These are phyloP conservation scores for Mantis religiosa DNA, from an alignment of 2,888 invertebrate species.

Conservation along the genomic window DNA sequence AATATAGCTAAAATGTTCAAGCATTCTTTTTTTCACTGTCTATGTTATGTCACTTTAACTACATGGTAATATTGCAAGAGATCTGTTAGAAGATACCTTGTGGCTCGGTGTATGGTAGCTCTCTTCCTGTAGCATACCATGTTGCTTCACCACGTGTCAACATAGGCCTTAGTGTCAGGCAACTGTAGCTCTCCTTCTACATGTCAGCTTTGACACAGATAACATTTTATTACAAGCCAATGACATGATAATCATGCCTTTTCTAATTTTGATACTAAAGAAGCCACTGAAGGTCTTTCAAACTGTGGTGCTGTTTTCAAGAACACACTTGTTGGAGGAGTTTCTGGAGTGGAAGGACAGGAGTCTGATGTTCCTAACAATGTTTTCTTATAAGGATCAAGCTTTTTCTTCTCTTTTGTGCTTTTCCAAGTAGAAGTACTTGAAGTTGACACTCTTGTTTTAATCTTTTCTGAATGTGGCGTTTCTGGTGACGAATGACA, in stretches of 20 bases:
- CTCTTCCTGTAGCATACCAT: too few relatives aligned
- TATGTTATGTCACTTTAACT: too few relatives aligned
- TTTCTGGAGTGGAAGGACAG: background rate
- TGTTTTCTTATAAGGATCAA: background rate
- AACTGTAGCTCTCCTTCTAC: too few relatives aligned
- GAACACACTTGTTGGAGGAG: background rate
- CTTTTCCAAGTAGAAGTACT: background rate
- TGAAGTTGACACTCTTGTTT: background rate
- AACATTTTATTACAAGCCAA: background rate
- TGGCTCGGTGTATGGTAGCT: too few relatives aligned
- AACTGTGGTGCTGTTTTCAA: background rate
- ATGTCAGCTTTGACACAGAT: too few relatives aligned
- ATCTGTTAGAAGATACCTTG: too few relatives aligned
- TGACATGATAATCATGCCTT: background rate
- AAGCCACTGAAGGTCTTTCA: background rate
- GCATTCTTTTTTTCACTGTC: too few relatives aligned
- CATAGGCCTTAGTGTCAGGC: too few relatives aligned
- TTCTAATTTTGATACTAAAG: background rate
- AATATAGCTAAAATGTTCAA: too few relatives aligned
- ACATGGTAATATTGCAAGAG: too few relatives aligned
- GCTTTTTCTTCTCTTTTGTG: background rate
- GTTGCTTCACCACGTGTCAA: too few relatives aligned
- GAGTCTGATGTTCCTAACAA: background rate
- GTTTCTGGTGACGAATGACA: constrained; percentile 1
- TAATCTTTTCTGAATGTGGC: background rate